phyloP scores from a whole-genome alignment of 2,797 vertebrate species.

The Micrastur ruficollis region DNA sequence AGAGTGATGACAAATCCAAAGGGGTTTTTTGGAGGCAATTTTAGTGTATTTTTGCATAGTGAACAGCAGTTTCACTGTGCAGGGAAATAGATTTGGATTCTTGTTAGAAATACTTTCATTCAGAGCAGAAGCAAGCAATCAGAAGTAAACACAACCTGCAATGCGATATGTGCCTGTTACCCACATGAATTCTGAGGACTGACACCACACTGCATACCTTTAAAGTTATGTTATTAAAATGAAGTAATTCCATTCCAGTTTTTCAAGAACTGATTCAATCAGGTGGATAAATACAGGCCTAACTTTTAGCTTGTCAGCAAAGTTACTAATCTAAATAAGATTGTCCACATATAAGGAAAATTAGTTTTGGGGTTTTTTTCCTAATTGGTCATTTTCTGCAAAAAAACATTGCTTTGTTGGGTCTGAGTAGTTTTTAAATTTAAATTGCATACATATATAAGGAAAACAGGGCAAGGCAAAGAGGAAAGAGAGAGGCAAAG shows the following conservation, averaged over 20 bases:
- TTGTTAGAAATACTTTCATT: neutral
- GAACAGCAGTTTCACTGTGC: neutral
- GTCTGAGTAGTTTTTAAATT: neutral
- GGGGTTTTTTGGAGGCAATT: neutral
- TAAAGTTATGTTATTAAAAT: neutral
- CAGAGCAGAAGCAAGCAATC: neutral
- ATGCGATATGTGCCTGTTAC: neutral
- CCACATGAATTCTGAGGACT: neutral
- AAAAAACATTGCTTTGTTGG: neutral
- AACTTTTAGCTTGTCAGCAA: neutral
- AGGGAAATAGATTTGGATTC: neutral
- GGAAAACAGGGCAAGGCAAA: too few relatives aligned
- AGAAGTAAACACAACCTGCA: neutral
- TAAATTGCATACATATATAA: neutral
- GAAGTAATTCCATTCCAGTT: neutral
- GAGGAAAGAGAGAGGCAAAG: fast-evolving
- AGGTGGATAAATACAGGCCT: neutral
- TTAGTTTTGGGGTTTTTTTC: neutral
- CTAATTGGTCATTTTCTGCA: neutral
- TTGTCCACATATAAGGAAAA: neutral
- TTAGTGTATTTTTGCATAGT: neutral
- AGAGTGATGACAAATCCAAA: conserved; percentile 35
- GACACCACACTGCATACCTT: neutral
- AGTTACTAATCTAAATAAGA: neutral
- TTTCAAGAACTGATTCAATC: neutral